phyloP scores from a whole-genome alignment of 2,888 invertebrate species.

The Drosophila limbata region DNA sequence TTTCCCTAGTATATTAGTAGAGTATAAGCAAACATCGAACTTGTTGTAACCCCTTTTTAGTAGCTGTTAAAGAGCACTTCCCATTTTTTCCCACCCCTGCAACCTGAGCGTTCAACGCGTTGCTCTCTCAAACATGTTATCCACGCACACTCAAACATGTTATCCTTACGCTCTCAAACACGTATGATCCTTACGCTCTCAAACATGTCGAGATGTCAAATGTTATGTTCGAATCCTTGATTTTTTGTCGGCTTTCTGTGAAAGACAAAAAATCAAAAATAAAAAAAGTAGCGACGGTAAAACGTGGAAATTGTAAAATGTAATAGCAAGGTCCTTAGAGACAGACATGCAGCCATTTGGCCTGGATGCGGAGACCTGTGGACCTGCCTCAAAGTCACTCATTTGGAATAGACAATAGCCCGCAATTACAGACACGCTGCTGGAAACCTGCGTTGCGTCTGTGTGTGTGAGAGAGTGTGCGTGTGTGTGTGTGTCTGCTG shows the following conservation, averaged over 20 bases:
- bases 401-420: slow-evolving; percentile 70
- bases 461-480: not conserved
- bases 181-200: slow-evolving; percentile 19
- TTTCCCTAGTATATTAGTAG: not conserved
- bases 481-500: slow-evolving; percentile 16
- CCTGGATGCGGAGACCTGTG: slow-evolving; percentile 3
- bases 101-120: slow-evolving; percentile 13
- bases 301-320: slow-evolving; percentile 39
- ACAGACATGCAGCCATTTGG: slow-evolving; percentile 21
- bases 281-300: slow-evolving; percentile 40
- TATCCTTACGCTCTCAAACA: slow-evolving; percentile 21
- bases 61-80: slow-evolving; percentile 1
- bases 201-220: slow-evolving; percentile 42
- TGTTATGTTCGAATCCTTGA: slow-evolving; percentile 24
- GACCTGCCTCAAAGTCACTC: slow-evolving; percentile 76
- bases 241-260: slow-evolving; percentile 16
- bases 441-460: slow-evolving; percentile 21
- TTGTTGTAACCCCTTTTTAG: slow-evolving; percentile 9
- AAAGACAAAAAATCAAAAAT: not conserved
- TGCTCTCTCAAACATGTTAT: slow-evolving; percentile 24
- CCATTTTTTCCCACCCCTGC: slow-evolving; percentile 9
- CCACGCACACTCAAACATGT: slow-evolving; percentile 25
- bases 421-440: slow-evolving; percentile 65
- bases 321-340: slow-evolving; percentile 27
- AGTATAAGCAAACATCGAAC: slow-evolving; percentile 6